A percentile compares a stretch with the other conserved stretches of the same genome.
Evolutionary conservation across 2,113 vertebrate species (phyloP).

Genomic region (Elachura formosa): DNA sequence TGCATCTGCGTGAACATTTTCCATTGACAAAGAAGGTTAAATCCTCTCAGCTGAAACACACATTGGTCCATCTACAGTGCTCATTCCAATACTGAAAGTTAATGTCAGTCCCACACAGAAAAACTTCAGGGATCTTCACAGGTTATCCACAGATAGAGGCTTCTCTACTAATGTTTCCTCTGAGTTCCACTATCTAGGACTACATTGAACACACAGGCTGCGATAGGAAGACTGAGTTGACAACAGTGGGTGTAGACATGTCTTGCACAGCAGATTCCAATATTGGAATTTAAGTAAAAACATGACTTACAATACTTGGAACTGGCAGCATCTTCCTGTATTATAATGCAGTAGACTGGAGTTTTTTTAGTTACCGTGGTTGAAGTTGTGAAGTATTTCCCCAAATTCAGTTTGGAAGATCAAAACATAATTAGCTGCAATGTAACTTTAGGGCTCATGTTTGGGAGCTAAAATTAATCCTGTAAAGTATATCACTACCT

Average conservation of each 20-base stretch:
- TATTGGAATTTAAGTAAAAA: background rate
- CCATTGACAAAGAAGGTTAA: background rate
- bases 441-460: background rate
- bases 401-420: background rate
- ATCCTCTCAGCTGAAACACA: background rate
- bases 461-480: background rate
- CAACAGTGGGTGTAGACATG: rapidly evolving
- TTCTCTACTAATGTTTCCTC: background rate
- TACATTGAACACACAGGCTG: rapidly evolving
- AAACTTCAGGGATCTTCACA: background rate
- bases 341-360: background rate
- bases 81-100: background rate
- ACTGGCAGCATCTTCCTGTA: background rate
- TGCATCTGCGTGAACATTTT: background rate
- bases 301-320: background rate
- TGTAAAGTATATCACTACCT: background rate
- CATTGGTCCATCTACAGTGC: background rate
- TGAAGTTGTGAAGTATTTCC: background rate
- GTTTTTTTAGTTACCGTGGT: rapidly evolving
- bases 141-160: background rate
- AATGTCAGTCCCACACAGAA: background rate
- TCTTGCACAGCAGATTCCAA: background rate
- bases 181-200: background rate
- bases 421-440: rapidly evolving
- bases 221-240: rapidly evolving